Conservation (phyloP, 2,113 vertebrate species). For the Ptyas mucosa region DNA sequence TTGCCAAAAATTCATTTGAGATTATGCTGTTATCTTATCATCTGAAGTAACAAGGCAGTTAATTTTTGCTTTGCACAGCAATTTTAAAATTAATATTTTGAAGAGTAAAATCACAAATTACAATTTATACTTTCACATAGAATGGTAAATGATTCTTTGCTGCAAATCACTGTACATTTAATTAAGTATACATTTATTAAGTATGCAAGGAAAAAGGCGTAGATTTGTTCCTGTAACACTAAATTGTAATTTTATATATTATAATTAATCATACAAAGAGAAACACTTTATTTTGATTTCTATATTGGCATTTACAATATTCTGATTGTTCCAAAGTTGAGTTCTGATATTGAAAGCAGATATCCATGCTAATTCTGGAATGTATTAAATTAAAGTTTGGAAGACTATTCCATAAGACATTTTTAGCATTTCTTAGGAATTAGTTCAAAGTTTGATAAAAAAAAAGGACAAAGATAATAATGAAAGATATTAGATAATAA, state of each 20-base stretch:
- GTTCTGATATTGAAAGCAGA: not conserved
- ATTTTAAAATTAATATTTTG: not conserved
- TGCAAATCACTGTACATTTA: not conserved
- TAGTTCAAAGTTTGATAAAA: not conserved
- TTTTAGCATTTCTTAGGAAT: conserved; percentile 17
- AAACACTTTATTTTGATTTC: not conserved
- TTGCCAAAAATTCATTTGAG: not conserved
- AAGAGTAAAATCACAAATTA: not conserved
- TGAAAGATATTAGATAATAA: not conserved
- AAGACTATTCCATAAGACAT: conserved; percentile 29
- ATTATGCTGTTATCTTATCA: not conserved
- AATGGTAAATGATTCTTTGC: not conserved
- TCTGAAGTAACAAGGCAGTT: not conserved
- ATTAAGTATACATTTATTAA: not conserved
- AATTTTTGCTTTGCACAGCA: not conserved
- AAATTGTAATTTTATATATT: not conserved
- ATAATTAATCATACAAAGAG: not conserved
- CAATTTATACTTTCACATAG: not conserved
- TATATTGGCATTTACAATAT: not conserved
- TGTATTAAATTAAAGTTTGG: not conserved
- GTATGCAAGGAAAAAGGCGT: not conserved
- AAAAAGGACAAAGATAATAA: not conserved
- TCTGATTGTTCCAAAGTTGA: not conserved
- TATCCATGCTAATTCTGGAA: not conserved
- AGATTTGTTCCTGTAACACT: not conserved